A percentile compares a stretch with the other conserved stretches of the same genome.
Evolutionary conservation across 2,888 invertebrate species (phyloP).

Genomic region (Clepsis dumicolana): DNA sequence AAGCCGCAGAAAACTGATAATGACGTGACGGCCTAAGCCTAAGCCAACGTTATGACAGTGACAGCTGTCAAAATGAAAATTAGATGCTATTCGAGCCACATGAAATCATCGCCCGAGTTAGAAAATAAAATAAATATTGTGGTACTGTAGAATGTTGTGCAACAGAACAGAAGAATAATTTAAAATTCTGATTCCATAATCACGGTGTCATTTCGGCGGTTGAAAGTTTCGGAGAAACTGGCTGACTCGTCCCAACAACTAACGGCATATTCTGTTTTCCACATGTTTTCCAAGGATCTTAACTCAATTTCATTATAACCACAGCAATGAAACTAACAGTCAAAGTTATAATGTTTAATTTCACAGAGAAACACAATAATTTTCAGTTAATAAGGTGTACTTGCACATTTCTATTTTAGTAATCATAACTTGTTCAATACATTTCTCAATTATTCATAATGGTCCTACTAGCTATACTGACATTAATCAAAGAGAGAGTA

Average conservation of each 20-base stretch:
- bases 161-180: too few species aligned
- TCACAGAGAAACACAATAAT: slow-evolving; percentile 64
- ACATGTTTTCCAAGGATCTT: background rate
- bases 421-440: slow-evolving; percentile 66
- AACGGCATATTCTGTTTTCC: too few species aligned
- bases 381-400: slow-evolving; percentile 67
- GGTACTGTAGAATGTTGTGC: too few species aligned
- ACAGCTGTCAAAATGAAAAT: slow-evolving; percentile 8
- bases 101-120: background rate
- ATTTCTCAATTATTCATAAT: slow-evolving; percentile 59
- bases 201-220: too few species aligned
- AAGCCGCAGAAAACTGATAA: background rate
- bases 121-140: too few species aligned
- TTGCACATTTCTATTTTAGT: slow-evolving; percentile 64
- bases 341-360: slow-evolving; percentile 53
- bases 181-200: too few species aligned
- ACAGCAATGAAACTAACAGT: slow-evolving; percentile 33
- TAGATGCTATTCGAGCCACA: background rate
- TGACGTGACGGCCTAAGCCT: background rate
- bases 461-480: slow-evolving; percentile 58
- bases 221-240: too few species aligned
- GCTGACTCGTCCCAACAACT: too few species aligned
- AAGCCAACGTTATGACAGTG: background rate
- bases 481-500: slow-evolving; percentile 60
- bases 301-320: background rate